phyloP scores from a whole-genome alignment of 2,797 vertebrate genomes.

The Meda fulgida region DNA sequence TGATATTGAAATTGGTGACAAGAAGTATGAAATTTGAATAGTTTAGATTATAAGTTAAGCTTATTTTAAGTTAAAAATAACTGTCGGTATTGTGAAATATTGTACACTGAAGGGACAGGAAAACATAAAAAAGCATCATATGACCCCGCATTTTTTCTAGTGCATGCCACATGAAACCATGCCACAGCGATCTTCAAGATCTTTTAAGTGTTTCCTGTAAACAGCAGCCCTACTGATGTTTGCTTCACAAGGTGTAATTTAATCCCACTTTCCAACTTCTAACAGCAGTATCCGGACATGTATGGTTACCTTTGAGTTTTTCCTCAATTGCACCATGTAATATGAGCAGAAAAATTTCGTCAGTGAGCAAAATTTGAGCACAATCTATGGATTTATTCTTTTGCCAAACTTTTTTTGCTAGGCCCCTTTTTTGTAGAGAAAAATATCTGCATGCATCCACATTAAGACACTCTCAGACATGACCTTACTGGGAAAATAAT shows the following conservation, averaged over 20 bases:
- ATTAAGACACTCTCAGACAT: neutral
- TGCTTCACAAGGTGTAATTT: neutral
- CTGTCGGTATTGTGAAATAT: no score
- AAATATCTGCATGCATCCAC: neutral
- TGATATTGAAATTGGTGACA: no score
- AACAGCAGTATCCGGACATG: neutral
- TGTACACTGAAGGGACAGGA: neutral
- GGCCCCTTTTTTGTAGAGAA: neutral
- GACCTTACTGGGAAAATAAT: neutral
- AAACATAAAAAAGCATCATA: neutral
- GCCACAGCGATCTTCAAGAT: neutral
- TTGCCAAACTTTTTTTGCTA: no score
- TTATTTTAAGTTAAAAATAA: no score
- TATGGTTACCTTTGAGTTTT: neutral
- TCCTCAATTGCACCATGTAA: neutral
- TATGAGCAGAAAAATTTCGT: neutral
- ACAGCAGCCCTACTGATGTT: neutral
- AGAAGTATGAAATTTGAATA: no score
- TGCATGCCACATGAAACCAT: neutral
- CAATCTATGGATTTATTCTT: neutral
- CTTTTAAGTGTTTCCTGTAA: neutral
- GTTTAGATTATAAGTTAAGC: no score
- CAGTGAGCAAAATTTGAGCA: neutral
- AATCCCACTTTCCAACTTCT: neutral
- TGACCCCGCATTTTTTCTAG: neutral